Evolutionary conservation across 2,888 invertebrate genomes (phyloP).

Genomic region (Amphipyra berbera): DNA sequence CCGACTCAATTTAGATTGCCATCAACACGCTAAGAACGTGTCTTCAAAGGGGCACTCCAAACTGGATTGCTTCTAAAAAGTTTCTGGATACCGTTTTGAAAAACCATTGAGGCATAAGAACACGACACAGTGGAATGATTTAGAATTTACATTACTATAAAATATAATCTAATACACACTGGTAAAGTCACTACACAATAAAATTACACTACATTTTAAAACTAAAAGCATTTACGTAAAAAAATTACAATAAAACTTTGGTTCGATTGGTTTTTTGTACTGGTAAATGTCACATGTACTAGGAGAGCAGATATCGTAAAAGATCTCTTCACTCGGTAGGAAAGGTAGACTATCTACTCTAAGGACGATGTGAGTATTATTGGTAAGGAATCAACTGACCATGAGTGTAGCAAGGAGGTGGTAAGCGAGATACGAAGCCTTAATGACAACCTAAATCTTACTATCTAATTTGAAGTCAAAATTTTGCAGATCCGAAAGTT

Average conservation of each 20-base stretch:
- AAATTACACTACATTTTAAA: slow-evolving; percentile 25
- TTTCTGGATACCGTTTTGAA: neutral
- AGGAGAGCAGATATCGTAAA: slow-evolving; percentile 1
- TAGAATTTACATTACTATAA: slow-evolving; percentile 24
- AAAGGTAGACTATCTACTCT: neutral
- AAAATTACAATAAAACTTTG: slow-evolving; percentile 34
- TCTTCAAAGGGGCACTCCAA: too few relatives aligned
- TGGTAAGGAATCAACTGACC: neutral
- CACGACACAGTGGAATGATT: slow-evolving; percentile 39
- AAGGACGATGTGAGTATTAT: slow-evolving; percentile 25
- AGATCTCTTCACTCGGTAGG: neutral
- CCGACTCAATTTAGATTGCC: too few relatives aligned
- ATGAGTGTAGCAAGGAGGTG: too few relatives aligned
- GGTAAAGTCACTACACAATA: slow-evolving; percentile 23
- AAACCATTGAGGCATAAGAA: slow-evolving; percentile 16
- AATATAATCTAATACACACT: slow-evolving; percentile 44
- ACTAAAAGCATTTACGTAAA: slow-evolving; percentile 33
- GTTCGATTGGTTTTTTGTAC: slow-evolving; percentile 28
- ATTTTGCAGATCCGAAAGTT: too few relatives aligned
- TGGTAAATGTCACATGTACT: slow-evolving; percentile 15
- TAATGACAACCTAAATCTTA: too few relatives aligned
- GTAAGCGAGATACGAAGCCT: too few relatives aligned
- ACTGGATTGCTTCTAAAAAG: too few relatives aligned
- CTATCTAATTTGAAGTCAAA: too few relatives aligned
- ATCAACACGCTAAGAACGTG: too few relatives aligned